Conservation (phyloP, 2,797 vertebrate genomes). For the Pangasius djambal region DNA sequence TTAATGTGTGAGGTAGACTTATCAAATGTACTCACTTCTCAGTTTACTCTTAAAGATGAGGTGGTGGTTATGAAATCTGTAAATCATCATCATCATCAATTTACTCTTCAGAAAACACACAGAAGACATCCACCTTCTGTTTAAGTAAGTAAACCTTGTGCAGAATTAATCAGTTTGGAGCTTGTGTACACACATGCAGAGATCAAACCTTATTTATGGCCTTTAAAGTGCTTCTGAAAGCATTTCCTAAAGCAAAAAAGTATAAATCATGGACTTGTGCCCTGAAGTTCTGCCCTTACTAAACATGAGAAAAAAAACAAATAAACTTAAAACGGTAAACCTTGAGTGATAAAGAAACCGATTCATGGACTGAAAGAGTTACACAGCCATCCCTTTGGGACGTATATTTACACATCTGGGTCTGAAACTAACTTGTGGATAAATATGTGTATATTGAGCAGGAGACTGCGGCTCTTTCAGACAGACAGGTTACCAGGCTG, state of each 20-base stretch:
- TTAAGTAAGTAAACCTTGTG: background rate
- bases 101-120: background rate
- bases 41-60: background rate
- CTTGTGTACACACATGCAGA: background rate
- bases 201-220: background rate
- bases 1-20: background rate
- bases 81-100: background rate
- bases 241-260: background rate
- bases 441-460: slow-evolving; percentile 13
- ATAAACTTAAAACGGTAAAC: slow-evolving; percentile 15
- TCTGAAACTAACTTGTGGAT: slow-evolving; percentile 30
- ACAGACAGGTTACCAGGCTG: slow-evolving; percentile 21
- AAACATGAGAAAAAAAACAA: background rate
- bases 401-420: slow-evolving; percentile 34
- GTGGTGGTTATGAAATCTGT: background rate
- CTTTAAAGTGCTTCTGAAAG: slow-evolving; percentile 7
- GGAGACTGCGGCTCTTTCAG: slow-evolving; percentile 21
- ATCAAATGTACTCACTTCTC: background rate
- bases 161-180: background rate
- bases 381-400: slow-evolving; percentile 20
- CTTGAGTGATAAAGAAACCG: slow-evolving; percentile 28
- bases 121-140: background rate
- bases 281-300: slow-evolving; percentile 22
- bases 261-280: slow-evolving; percentile 13
- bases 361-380: slow-evolving; percentile 14